Evolutionary conservation across 1,140 invertebrate genomes (phyloP), one percentile per base, ranked within the genome.

Genomic region (Trichonephila clavata): DNA sequence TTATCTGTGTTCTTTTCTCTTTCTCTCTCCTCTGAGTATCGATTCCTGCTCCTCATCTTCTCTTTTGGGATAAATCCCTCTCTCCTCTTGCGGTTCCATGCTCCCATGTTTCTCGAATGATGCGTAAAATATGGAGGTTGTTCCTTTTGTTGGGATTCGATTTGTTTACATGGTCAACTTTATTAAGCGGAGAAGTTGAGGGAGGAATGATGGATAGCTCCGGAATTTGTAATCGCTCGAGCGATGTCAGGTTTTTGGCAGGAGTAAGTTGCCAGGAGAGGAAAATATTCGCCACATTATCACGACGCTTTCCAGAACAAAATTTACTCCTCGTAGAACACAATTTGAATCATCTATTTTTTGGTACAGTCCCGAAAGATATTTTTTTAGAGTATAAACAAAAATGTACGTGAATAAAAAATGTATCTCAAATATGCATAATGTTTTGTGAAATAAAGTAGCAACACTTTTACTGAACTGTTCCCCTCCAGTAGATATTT

Each of bases 91-190:
- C 71, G 71, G 71, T 77, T 77, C 71, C 27, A 8, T 71, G 68
- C 24, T 71, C 27, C 27, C 68, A 27, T 77, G 71, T 77, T 77
- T 6, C 71, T 77, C 32, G 71, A 32, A 77, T 13, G 71, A 77
- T 77, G 71, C 71, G 71, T 14, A 77, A 77, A 77, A 77, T 77
- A 77, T 77, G 71, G 32, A 14, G 71, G 71, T 18, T 6, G 71
- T 18, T 32, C 18, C 18, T 71, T 77, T 39, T 61, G 32, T 39
- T 32, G 71, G 71, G 32, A 27, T 77, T 32, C 71, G 27, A 77
- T 77, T 32, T 77, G 71, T 77, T 77, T 77, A 77, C 71, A 77
- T 77, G 71, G 71, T 77, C 71, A 27, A 77, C 71, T 77, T 77
- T 77, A 77, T 77, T 77, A 77, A 77, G 71, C 27, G 71, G 32